Percentiles rank a stretch among this genome's conserved stretches.
Conservation (phyloP, 2,888 invertebrate species). For the Polyploca ridens region DNA sequence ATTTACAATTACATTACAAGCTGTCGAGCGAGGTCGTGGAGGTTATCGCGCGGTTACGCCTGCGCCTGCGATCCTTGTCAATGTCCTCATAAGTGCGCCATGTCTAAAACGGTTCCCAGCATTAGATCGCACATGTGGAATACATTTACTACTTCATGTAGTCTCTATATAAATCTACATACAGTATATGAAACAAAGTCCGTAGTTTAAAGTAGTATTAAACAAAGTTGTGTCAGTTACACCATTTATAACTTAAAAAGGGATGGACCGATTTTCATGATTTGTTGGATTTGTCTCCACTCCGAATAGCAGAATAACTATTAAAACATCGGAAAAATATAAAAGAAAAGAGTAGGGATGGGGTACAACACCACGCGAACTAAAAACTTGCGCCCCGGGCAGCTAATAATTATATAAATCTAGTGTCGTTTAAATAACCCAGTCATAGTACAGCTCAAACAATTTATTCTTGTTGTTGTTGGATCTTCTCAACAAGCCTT, state of each 20-base stretch:
- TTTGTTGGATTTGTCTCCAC: too few relatives aligned
- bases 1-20: conserved; percentile 60
- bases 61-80: conserved; percentile 59
- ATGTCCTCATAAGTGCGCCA: conserved; percentile 50
- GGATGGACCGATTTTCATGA: too few relatives aligned
- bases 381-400: too few relatives aligned
- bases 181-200: too few relatives aligned
- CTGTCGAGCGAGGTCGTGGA: conserved; percentile 43
- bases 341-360: too few relatives aligned
- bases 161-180: not conserved
- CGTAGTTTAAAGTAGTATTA: too few relatives aligned
- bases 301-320: too few relatives aligned
- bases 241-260: too few relatives aligned
- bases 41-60: conserved; percentile 53
- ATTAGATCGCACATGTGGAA: conserved; percentile 14
- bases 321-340: too few relatives aligned
- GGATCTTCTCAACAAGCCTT: not conserved
- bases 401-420: not conserved
- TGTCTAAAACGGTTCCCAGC: conserved; percentile 17
- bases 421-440: not conserved
- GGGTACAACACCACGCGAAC: too few relatives aligned
- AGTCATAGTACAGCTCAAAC: not conserved
- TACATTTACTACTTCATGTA: conserved; percentile 6
- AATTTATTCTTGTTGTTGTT: not conserved
- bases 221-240: too few relatives aligned